Percentiles rank a stretch among this genome's conserved stretches.
These are phyloP conservation scores for Oxyscelio sp. DNA, from an alignment of 2,888 invertebrate species.

Conservation along the genomic window DNA sequence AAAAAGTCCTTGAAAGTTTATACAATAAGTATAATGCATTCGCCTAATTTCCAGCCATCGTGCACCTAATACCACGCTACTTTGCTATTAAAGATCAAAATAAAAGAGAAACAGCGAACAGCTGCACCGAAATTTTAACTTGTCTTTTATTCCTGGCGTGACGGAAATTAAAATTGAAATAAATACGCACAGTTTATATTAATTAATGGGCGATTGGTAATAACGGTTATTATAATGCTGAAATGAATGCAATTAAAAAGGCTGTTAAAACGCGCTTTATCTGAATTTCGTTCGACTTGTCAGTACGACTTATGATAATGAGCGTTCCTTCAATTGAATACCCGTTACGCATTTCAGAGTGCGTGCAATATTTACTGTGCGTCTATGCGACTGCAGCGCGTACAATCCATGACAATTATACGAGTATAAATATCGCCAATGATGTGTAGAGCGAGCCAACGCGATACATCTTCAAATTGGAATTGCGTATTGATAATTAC, in stretches of 20 bases:
- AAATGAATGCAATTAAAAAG: constrained; percentile 26
- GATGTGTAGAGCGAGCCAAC: constrained; percentile 32
- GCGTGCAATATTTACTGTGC: constrained; percentile 21
- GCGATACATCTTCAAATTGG: constrained; percentile 53
- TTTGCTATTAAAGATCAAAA: constrained; percentile 18
- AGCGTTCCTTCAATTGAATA: constrained; percentile 45
- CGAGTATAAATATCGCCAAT: constrained; percentile 44
- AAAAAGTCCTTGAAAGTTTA: constrained; percentile 74
- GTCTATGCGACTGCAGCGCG: constrained; percentile 26
- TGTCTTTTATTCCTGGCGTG: too few relatives aligned
- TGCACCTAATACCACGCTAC: constrained; percentile 39
- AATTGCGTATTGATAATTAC: constrained; percentile 70
- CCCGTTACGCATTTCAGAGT: constrained; percentile 32
- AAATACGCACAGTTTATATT: too few relatives aligned
- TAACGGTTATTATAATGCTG: constrained; percentile 27
- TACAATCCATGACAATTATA: constrained; percentile 60
- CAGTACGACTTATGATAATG: constrained; percentile 60
- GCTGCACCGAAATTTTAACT: background rate
- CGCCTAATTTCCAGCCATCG: constrained; percentile 52
- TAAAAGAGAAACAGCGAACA: constrained; percentile 37
- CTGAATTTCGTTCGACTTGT: constrained; percentile 37
- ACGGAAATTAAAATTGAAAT: too few relatives aligned
- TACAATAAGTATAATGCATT: constrained; percentile 58
- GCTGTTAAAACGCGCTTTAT: constrained; percentile 23
- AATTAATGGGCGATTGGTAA: too few relatives aligned